Percentiles rank a stretch among this genome's conserved stretches.
These are phyloP conservation scores for Sciurus vulgaris DNA, from an alignment of 2,797 vertebrate genomes.

Conservation along the genomic window DNA sequence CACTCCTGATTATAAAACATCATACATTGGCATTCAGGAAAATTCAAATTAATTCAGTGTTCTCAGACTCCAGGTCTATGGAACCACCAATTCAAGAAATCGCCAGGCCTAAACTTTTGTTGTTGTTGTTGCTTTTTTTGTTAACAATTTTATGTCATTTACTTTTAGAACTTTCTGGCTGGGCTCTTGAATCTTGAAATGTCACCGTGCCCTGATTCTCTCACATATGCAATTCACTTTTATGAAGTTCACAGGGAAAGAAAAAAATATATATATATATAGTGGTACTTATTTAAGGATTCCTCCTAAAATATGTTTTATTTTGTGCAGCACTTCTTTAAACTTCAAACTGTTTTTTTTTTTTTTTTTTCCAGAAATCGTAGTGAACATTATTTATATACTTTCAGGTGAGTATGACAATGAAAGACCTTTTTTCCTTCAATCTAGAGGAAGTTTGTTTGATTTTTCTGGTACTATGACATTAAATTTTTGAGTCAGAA, in stretches of 20 bases:
- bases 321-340: neutral
- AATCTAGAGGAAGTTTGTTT: neutral
- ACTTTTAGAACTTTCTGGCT: neutral
- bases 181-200: neutral
- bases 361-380: neutral
- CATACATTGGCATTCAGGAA: neutral
- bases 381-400: neutral
- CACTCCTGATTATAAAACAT: neutral
- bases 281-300: neutral
- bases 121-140: neutral
- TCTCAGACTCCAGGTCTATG: neutral
- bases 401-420: neutral
- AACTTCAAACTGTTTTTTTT: neutral
- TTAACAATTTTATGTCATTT: neutral
- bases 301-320: neutral
- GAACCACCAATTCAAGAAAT: neutral
- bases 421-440: neutral
- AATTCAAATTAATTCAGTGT: neutral
- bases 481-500: neutral
- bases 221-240: neutral
- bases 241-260: neutral
- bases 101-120: neutral
- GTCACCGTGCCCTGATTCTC: neutral
- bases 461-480: neutral
- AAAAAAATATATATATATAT: neutral